Evolutionary conservation across 2,113 vertebrate species (phyloP), one percentile per base, ranked within the genome.

Genomic region (Platysternon megacephalum): DNA sequence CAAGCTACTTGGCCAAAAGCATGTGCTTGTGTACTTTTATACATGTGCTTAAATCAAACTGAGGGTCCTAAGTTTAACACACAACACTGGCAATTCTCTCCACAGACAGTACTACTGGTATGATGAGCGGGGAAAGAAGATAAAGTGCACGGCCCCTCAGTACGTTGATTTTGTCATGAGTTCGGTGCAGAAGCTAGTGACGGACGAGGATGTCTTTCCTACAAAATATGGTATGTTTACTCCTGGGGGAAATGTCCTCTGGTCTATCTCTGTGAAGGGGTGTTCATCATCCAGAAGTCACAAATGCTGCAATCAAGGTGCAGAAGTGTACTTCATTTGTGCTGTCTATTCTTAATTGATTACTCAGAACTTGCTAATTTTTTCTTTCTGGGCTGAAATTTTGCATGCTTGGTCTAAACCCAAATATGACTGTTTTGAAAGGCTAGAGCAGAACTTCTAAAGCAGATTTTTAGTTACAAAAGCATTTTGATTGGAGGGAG

Each of bases 161-260:
- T 99, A 99, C 10, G 99, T 99, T 17, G 99, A 99, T 98, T 99
- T 99, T 0, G 99, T 99, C 95, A 99, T 99, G 99, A 99, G 99
- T 94, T 99, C 99, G 1, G 99, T 99, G 98, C 99, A 99, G 98
- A 99, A 99, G 91, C 98, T 99, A 97, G 99, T 99, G 97, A 99
- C 99, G 2, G 99, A 99, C 28, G 99, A 99, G 98, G 99, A 99
- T 6, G 99, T 99, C 97, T 99, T 99, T 92, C 99, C 99, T 48
- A 99, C 99, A 17, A 99, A 99, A 98, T 99, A 99, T 0, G 99
- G 99, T 99, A 98, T 42, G 99, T 98, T 52, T 1, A 0, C 65
- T 26, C 55, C 49, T 1, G 65, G 42, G 12, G 2, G 65, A 10
- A 48, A 19, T 22, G n/a, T 79, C 76, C n/a, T 14, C 74, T 65